Evolutionary conservation across 2,888 invertebrate species (phyloP), one percentile per base, ranked within the genome.

Genomic region (Tachina grossa): DNA sequence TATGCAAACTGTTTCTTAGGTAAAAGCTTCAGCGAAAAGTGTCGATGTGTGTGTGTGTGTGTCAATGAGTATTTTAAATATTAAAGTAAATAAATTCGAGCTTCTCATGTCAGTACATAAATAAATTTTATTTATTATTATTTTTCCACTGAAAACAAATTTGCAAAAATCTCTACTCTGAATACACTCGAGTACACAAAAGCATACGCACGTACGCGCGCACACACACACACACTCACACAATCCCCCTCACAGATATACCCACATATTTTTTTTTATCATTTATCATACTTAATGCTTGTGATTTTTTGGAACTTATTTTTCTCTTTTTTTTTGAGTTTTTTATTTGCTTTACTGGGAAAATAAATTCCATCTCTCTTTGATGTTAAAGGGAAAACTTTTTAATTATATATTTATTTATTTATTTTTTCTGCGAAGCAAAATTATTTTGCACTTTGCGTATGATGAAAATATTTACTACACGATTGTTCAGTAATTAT

Each of bases 21-120:
- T 45, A n/a, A 57, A 19, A 14, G n/a, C 47, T 47, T 11, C 45
- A 71, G 43, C 19, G 31, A n/a, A n/a, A 16, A 1, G 55, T 41
- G 19, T 66, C 6, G 31, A 41, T 53, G 11, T 11, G 43, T n/a
- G 11, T 45, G 69, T 55, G 43, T 16, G 22, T 31, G 11, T 31
- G 9, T 57, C 39, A 9, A 22, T 69, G 4, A 22, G 43, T 31
- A n/a, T 51, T 16, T 74, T 47, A 71, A 71, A 71, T 49, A 61
- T 49, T 74, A 49, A 74, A 61, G 51, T 51, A 43, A 51, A 74
- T 74, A 51, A 63, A 41, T 22, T 63, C 43, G 22, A 16, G n/a
- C 59, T 31, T 45, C 47, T 22, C 49, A 47, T 43, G 43, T 9
- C 19, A 45, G 22, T 49, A 49, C 49, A 49, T 49, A 65, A 65